Evolutionary conservation across 2,797 vertebrate genomes (phyloP).

Genomic region (Sebastes goodei): DNA sequence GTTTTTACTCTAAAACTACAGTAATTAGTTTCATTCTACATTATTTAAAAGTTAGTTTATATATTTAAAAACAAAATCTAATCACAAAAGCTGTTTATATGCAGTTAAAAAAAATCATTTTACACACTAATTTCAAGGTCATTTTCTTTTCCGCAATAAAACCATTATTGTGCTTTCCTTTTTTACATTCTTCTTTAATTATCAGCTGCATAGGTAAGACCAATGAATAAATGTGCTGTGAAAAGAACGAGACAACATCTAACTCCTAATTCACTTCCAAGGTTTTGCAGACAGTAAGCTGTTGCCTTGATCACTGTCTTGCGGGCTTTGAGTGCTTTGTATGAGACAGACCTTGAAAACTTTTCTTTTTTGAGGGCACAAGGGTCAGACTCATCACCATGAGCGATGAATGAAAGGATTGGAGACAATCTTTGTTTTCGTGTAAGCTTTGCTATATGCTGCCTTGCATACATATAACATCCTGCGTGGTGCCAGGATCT

Average conservation of each 20-base stretch:
- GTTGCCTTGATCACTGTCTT: conserved; percentile 56
- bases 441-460: conserved; percentile 37
- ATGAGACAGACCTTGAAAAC: conserved; percentile 55
- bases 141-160: not conserved
- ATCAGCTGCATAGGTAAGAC: conserved; percentile 35
- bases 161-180: not conserved
- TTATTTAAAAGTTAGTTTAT: too few species aligned
- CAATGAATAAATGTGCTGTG: conserved; percentile 49
- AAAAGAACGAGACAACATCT: conserved; percentile 62
- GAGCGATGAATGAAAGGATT: conserved; percentile 41
- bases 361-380: conserved; percentile 37
- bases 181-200: conserved; percentile 35
- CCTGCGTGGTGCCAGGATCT: conserved; percentile 1
- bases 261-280: conserved; percentile 57
- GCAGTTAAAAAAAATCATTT: not conserved
- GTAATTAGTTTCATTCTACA: too few species aligned
- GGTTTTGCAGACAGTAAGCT: conserved; percentile 46
- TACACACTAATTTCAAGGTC: not conserved
- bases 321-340: conserved; percentile 43
- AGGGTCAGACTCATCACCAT: conserved; percentile 55
- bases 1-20: too few species aligned
- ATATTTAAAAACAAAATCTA: too few species aligned
- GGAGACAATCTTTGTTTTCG: conserved; percentile 47
- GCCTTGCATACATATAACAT: conserved; percentile 16
- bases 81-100: too few species aligned